phyloP scores from a whole-genome alignment of 2,888 invertebrate species.

The Lithophane socia region DNA sequence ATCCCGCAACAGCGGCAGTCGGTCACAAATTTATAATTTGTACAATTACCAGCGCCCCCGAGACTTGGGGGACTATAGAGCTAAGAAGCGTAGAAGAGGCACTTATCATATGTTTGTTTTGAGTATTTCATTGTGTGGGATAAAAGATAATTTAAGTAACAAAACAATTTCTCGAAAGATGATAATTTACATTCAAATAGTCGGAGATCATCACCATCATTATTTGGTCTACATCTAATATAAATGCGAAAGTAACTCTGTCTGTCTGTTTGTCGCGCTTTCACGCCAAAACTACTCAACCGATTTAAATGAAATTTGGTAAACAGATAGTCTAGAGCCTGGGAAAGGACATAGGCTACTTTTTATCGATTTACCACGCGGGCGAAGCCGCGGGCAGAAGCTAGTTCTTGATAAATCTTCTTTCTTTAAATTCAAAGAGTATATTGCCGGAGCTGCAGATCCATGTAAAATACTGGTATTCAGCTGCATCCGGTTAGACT shows the following conservation, averaged over 20 bases:
- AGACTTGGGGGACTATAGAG: slow-evolving; percentile 77
- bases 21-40: slow-evolving; percentile 90
- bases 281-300: too few species aligned
- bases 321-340: too few species aligned
- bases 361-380: too few species aligned
- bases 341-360: too few species aligned
- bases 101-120: neutral
- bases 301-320: too few species aligned
- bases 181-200: neutral
- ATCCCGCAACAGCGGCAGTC: slow-evolving; percentile 80
- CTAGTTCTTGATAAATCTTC: too few species aligned
- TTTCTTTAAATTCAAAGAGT: neutral
- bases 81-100: slow-evolving; percentile 56
- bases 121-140: neutral
- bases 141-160: neutral
- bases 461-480: too few species aligned
- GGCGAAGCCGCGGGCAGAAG: too few species aligned
- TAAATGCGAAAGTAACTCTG: too few species aligned
- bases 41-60: slow-evolving; percentile 86
- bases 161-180: neutral
- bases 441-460: neutral
- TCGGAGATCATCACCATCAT: neutral
- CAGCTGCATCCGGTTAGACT: too few species aligned
- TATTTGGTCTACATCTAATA: too few species aligned
- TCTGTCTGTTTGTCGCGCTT: too few species aligned